A percentile compares a stretch with the other conserved stretches of the same genome.
These are phyloP conservation scores for Hofmannophila pseudospretella DNA, from an alignment of 2,888 invertebrate species.

Conservation along the genomic window DNA sequence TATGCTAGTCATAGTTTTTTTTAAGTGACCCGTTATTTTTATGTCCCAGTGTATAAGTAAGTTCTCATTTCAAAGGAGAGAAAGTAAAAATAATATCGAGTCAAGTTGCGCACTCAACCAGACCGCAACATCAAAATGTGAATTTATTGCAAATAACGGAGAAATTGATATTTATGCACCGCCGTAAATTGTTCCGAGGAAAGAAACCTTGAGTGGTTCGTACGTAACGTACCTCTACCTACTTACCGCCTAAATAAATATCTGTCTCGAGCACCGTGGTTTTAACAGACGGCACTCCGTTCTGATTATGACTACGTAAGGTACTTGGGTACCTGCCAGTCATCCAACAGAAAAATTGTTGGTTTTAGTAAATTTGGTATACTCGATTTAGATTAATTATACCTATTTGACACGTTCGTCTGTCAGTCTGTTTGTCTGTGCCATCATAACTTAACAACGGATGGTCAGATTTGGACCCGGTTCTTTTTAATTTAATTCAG, in stretches of 20 bases:
- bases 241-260: constrained; percentile 24
- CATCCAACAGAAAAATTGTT: too few species aligned
- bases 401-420: too few species aligned
- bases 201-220: constrained; percentile 32
- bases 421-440: too few species aligned
- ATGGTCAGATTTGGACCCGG: too few species aligned
- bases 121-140: constrained; percentile 40
- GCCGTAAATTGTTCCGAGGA: constrained; percentile 38
- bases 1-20: too few species aligned
- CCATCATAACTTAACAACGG: too few species aligned
- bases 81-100: constrained; percentile 24
- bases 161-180: constrained; percentile 50
- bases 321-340: too few species aligned
- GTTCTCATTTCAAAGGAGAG: constrained; percentile 8
- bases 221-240: constrained; percentile 10
- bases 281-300: constrained; percentile 21
- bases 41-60: too few species aligned
- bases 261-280: constrained; percentile 16
- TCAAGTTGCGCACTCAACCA: constrained; percentile 23
- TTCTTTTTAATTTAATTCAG: too few species aligned
- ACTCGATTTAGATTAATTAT: too few species aligned
- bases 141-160: constrained; percentile 48
- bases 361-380: too few species aligned
- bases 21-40: too few species aligned
- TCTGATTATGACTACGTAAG: constrained; percentile 11